phyloP scores from a whole-genome alignment of 53 echinoderm and acorn worm species.

The Crossaster papposus region DNA sequence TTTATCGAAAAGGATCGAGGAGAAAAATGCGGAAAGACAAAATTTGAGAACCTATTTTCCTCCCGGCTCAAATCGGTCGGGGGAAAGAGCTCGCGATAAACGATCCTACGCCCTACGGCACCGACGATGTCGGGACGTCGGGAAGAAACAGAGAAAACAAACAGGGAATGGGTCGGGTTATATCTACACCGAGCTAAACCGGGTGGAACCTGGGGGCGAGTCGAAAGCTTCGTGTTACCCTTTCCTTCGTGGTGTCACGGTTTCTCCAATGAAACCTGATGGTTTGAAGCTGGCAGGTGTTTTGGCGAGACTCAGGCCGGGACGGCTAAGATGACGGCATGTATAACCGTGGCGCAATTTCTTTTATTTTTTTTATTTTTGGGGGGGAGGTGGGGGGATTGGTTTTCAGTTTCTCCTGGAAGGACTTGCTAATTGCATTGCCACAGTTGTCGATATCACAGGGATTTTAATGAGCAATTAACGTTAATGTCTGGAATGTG shows the following conservation, averaged over 20 bases:
- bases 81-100: conserved; percentile 17
- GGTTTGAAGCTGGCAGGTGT: conserved; percentile 30
- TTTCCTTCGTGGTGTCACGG: no score
- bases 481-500: conserved; percentile 31
- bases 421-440: conserved; percentile 16
- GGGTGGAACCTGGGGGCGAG: conserved; percentile 33
- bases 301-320: neutral
- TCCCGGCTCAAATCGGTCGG: neutral
- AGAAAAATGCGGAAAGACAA: neutral
- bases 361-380: neutral
- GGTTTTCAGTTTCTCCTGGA: no score
- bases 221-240: conserved; percentile 17
- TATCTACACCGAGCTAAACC: conserved; percentile 6
- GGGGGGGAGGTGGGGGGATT: no score
- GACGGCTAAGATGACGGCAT: neutral
- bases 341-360: neutral
- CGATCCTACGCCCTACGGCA: neutral
- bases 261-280: conserved; percentile 30
- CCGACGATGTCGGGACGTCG: neutral
- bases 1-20: neutral
- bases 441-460: conserved; percentile 22
- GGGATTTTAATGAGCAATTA: conserved; percentile 52
- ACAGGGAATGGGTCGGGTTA: neutral
- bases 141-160: neutral
- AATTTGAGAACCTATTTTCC: neutral